These are phyloP conservation scores for Orthosia gracilis DNA, from an alignment of 2,888 invertebrate species.

Conservation along the genomic window DNA sequence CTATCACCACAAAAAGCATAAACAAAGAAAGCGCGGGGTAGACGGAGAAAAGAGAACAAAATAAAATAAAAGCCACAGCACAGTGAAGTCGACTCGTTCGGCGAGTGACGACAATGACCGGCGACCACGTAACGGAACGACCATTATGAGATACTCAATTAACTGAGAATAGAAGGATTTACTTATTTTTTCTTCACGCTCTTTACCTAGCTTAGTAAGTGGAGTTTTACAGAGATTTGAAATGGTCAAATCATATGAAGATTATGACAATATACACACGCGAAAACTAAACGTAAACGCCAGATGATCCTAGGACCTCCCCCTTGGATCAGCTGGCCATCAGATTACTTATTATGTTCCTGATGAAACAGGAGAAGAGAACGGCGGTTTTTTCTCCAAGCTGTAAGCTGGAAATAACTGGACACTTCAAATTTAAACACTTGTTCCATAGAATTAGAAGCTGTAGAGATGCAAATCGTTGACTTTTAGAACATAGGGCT, in stretches of 20 bases:
- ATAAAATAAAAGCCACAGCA: constrained; percentile 69
- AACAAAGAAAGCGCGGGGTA: constrained; percentile 70
- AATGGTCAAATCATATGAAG: constrained; percentile 10
- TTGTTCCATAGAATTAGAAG: background rate
- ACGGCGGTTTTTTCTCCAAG: background rate
- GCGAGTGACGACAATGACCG: constrained; percentile 69
- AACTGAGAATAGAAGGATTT: constrained; percentile 63
- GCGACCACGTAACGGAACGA: constrained; percentile 74
- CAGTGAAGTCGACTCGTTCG: constrained; percentile 72
- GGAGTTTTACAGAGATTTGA: constrained; percentile 22
- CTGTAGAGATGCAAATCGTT: background rate
- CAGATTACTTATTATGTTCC: background rate
- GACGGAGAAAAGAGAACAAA: constrained; percentile 64
- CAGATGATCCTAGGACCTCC: too few species aligned
- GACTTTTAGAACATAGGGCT: background rate
- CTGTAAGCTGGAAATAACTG: background rate
- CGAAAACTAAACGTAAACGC: background rate
- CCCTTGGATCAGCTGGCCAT: background rate
- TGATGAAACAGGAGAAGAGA: background rate
- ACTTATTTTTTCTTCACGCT: constrained; percentile 62
- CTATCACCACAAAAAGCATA: constrained; percentile 69
- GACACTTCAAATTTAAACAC: background rate
- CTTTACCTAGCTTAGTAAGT: constrained; percentile 47
- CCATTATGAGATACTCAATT: constrained; percentile 70
- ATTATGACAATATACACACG: constrained; percentile 5